Evolutionary conservation across 1,140 invertebrate species (phyloP).

Genomic region (Brevipalpus yothersi): DNA sequence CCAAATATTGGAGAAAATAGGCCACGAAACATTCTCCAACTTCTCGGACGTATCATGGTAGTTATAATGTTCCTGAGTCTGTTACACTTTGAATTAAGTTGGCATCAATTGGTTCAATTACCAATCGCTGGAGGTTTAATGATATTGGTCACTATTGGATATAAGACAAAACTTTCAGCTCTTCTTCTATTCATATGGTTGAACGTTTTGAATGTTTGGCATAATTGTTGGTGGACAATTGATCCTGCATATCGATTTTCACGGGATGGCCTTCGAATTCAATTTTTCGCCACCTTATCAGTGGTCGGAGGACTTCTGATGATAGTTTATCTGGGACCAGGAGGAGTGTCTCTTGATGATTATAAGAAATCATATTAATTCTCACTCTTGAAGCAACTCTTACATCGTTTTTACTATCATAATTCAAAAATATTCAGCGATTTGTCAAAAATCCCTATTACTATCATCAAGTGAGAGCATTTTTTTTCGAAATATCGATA

Average conservation of each 20-base stretch:
- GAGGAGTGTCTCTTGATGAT: conserved; percentile 96
- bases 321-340: conserved; percentile 91
- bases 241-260: conserved; percentile 67
- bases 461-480: too few relatives aligned
- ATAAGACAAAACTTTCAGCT: conserved; percentile 93
- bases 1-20: conserved; percentile 87
- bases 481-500: too few relatives aligned
- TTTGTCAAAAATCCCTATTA: too few relatives aligned
- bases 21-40: conserved; percentile 85
- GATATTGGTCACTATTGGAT: conserved; percentile 84
- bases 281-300: conserved; percentile 98
- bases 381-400: conserved; percentile 49
- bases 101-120: conserved; percentile 63
- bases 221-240: conserved; percentile 94
- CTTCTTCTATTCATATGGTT: conserved; percentile 75
- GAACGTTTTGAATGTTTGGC: conserved; percentile 45
- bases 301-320: conserved; percentile 96
- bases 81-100: conserved; percentile 69
- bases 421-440: neutral
- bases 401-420: neutral
- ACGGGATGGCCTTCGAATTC: conserved; percentile 97
- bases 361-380: conserved; percentile 50
- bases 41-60: conserved; percentile 81
- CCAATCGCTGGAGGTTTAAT: conserved; percentile 79
- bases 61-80: conserved; percentile 98